These are phyloP conservation scores for Takifugu flavidus DNA, from an alignment of 2,113 vertebrate species.

Conservation along the genomic window DNA sequence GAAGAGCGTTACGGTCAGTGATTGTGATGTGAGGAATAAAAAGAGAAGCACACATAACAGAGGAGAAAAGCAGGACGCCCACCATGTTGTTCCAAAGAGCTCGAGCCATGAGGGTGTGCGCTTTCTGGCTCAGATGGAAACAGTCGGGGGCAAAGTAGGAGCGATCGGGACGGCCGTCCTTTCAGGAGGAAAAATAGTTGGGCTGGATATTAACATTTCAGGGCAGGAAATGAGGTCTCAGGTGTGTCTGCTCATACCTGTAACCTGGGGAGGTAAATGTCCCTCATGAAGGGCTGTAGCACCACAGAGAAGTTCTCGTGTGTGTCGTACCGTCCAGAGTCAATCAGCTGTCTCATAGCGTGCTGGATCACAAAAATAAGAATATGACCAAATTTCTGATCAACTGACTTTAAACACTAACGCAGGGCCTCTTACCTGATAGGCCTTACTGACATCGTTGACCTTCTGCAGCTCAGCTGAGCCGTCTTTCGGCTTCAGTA, in stretches of 20 bases:
- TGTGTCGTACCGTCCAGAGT: constrained; percentile 75
- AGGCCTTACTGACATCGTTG: constrained; percentile 67
- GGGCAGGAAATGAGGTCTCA: neutral
- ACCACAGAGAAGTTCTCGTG: constrained; percentile 80
- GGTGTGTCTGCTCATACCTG: constrained; percentile 57
- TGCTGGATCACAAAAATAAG: constrained; percentile 57
- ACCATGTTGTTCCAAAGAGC: constrained; percentile 92
- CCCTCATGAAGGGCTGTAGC: constrained; percentile 80
- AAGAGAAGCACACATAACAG: neutral
- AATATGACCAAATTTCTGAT: neutral
- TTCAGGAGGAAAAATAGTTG: neutral
- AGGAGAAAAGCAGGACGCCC: neutral
- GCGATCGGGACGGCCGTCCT: constrained; percentile 81
- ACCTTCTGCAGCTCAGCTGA: constrained; percentile 75
- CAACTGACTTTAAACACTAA: neutral
- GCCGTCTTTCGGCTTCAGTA: constrained; percentile 73
- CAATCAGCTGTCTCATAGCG: constrained; percentile 70
- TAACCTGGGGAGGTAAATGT: constrained; percentile 45
- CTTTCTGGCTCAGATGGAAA: constrained; percentile 85
- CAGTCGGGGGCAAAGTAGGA: constrained; percentile 90
- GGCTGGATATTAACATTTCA: neutral
- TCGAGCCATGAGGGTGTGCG: constrained; percentile 83
- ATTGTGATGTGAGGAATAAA: neutral
- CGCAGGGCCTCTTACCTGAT: constrained; percentile 77
- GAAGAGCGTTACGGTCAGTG: constrained; percentile 1